Conservation (phyloP, 1,140 invertebrate species). For the Drosophila tropicalis region DNA sequence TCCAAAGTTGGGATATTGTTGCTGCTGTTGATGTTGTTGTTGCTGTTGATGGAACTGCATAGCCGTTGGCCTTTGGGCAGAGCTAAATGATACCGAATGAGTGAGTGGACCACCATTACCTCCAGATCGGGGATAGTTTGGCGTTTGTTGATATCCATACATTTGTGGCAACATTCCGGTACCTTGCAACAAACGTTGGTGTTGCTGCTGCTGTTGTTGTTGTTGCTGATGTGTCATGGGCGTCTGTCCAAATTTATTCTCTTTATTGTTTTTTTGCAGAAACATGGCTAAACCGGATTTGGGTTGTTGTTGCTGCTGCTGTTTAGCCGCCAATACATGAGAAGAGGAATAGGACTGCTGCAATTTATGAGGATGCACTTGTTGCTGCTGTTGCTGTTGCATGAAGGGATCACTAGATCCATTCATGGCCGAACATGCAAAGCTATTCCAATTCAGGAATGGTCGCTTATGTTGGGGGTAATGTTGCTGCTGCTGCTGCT, state of each 20-base stretch:
- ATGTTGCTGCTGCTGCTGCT: constrained; percentile 44
- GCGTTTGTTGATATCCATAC: constrained; percentile 53
- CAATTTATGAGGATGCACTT: constrained; percentile 54
- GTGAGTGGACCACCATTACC: constrained; percentile 45
- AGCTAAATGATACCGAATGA: constrained; percentile 66
- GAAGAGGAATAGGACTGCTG: constrained; percentile 72
- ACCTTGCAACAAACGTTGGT: constrained; percentile 4
- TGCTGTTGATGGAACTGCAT: constrained; percentile 56
- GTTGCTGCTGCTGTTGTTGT: constrained; percentile 11
- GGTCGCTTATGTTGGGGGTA: constrained; percentile 76
- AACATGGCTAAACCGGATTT: constrained; percentile 62
- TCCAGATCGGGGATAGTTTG: constrained; percentile 39
- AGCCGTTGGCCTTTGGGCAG: constrained; percentile 56
- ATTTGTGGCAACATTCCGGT: constrained; percentile 63
- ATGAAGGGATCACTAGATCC: constrained; percentile 70
- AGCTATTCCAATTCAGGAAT: constrained; percentile 76
- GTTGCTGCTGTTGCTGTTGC: constrained; percentile 62
- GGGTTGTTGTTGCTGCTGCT: constrained; percentile 34
- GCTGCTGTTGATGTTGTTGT: constrained; percentile 31
- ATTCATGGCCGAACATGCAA: constrained; percentile 74
- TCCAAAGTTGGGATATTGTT: constrained; percentile 54
- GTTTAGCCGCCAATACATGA: constrained; percentile 48
- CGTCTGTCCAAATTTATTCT: constrained; percentile 72
- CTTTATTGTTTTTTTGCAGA: constrained; percentile 71
- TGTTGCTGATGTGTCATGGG: constrained; percentile 43